Conservation (phyloP, 2,797 vertebrate species). For the Chloroceryle inda region DNA sequence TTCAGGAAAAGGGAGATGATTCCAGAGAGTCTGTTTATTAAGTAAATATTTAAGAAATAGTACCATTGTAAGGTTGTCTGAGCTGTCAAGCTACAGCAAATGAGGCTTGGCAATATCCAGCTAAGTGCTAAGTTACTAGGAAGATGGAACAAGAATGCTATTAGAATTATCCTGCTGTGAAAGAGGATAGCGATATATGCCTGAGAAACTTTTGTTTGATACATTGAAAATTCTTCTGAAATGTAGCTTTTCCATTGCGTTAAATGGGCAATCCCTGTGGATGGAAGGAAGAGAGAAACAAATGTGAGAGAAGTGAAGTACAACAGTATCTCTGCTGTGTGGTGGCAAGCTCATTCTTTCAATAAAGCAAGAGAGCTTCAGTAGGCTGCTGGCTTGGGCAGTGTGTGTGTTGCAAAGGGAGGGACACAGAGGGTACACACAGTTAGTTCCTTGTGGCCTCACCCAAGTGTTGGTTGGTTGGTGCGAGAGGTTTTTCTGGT, state of each 20-base stretch:
- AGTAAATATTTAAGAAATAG: background rate
- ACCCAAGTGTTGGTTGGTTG: background rate
- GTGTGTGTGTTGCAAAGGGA: too few relatives aligned
- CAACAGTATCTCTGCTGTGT: background rate
- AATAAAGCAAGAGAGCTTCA: background rate
- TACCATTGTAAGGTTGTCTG: background rate
- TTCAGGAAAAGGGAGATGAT: background rate
- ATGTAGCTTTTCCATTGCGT: background rate
- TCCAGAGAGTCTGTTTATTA: background rate
- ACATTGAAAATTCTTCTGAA: rapidly evolving
- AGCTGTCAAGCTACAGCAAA: background rate
- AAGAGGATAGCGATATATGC: background rate
- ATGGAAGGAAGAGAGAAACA: background rate
- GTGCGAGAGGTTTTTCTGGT: background rate
- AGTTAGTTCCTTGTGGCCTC: background rate
- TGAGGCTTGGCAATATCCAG: background rate
- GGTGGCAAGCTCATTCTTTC: background rate
- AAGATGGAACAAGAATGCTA: background rate
- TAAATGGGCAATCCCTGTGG: background rate
- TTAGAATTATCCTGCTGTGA: background rate
- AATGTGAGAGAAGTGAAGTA: background rate
- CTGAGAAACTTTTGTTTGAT: background rate
- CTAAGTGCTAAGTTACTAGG: background rate
- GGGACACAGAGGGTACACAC: too few relatives aligned
- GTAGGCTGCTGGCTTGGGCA: background rate